phyloP scores from a whole-genome alignment of 2,113 vertebrate genomes.

The Catharus minimus region DNA sequence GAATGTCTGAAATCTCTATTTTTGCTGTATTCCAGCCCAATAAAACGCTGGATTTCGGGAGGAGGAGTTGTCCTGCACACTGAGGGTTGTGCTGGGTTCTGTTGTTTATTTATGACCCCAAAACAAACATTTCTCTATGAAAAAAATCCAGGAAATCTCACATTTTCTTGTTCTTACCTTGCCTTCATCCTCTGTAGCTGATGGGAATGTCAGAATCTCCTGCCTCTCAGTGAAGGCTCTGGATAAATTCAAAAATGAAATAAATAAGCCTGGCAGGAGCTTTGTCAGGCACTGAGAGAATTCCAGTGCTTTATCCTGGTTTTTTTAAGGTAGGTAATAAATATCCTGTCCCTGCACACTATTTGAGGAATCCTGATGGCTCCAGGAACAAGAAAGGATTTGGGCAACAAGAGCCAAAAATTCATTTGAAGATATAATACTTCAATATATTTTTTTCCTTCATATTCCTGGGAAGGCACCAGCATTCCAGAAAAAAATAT shows the following conservation, averaged over 20 bases:
- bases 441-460: background rate
- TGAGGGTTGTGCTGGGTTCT: background rate
- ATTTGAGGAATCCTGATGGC: background rate
- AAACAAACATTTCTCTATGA: background rate
- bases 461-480: background rate
- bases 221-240: background rate
- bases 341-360: background rate
- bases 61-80: background rate
- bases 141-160: background rate
- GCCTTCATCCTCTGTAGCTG: background rate
- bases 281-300: background rate
- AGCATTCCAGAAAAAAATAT: background rate
- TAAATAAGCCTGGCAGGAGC: background rate
- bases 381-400: background rate
- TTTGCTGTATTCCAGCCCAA: background rate
- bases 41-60: slow-evolving; percentile 9
- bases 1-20: no score
- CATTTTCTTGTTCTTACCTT: background rate
- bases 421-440: background rate
- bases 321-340: background rate
- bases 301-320: background rate
- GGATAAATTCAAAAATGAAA: background rate
- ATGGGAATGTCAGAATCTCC: background rate
- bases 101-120: background rate
- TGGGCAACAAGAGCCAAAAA: background rate